These are phyloP conservation scores for Papilio demoleus DNA, from an alignment of 2,888 invertebrate species.

Conservation along the genomic window DNA sequence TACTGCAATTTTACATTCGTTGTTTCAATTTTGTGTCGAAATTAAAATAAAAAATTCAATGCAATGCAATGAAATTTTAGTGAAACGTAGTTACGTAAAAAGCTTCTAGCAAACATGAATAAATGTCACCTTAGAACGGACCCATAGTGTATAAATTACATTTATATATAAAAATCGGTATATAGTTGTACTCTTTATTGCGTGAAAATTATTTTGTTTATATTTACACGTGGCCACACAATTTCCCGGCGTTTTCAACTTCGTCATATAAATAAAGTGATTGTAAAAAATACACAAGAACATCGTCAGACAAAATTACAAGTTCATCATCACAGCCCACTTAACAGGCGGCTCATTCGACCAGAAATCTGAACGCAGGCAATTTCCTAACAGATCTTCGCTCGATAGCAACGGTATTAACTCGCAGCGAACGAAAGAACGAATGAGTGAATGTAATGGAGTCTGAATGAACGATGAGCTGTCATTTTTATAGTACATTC, in stretches of 20 bases:
- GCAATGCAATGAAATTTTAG: neutral
- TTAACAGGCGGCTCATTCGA: constrained; percentile 37
- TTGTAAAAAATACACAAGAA: neutral
- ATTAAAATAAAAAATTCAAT: constrained; percentile 1
- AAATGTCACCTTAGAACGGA: neutral
- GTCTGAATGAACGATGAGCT: constrained; percentile 64
- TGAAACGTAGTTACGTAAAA: neutral
- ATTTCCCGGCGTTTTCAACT: neutral
- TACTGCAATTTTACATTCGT: constrained; percentile 20
- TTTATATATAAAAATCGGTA: too few relatives aligned
- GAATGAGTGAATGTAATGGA: constrained; percentile 68
- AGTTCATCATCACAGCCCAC: constrained; percentile 34
- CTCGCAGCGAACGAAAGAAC: constrained; percentile 59
- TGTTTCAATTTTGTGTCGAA: constrained; percentile 6
- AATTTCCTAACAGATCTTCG: constrained; percentile 74
- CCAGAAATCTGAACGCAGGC: constrained; percentile 64
- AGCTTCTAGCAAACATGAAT: neutral
- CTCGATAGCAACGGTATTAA: constrained; percentile 58
- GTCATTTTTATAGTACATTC: constrained; percentile 41
- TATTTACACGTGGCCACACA: neutral
- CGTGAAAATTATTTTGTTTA: too few relatives aligned
- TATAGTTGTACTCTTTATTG: too few relatives aligned
- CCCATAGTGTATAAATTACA: too few relatives aligned
- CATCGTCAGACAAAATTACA: constrained; percentile 32
- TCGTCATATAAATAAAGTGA: neutral